Conservation (phyloP, 2,113 vertebrate species). For the Meleagris gallopavo region DNA sequence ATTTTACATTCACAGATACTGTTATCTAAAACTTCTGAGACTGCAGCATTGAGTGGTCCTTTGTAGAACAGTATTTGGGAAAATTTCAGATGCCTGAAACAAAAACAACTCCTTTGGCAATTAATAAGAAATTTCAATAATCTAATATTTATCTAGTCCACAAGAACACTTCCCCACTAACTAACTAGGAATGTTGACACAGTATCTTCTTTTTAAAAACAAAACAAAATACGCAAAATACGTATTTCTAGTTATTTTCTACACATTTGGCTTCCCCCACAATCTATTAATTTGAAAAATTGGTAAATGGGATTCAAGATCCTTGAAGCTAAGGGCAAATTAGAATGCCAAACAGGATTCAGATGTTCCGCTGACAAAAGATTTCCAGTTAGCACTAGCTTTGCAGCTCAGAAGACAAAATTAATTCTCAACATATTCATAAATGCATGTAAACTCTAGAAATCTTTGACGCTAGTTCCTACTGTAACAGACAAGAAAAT, state of each 20-base stretch:
- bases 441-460: conserved; percentile 68
- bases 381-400: conserved; percentile 31
- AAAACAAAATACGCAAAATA: not conserved
- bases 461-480: conserved; percentile 62
- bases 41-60: not conserved
- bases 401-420: conserved; percentile 72
- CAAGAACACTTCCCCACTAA: not conserved
- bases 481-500: conserved; percentile 69
- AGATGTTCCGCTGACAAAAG: conserved; percentile 72
- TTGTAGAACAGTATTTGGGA: not conserved
- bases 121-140: not conserved
- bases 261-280: conserved; percentile 35
- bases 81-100: not conserved
- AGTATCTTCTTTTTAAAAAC: not conserved
- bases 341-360: conserved; percentile 53
- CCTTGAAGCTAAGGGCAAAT: conserved; percentile 44
- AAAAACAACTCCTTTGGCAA: not conserved
- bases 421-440: conserved; percentile 67
- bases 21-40: not conserved
- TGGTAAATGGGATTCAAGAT: conserved; percentile 21
- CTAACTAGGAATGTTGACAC: not conserved
- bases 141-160: not conserved
- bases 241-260: not conserved
- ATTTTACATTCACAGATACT: not conserved
- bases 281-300: conserved; percentile 59